Evolutionary conservation across 2,797 vertebrate genomes (phyloP), one percentile per base, ranked within the genome.

Genomic region (Bucorvus abyssinicus): DNA sequence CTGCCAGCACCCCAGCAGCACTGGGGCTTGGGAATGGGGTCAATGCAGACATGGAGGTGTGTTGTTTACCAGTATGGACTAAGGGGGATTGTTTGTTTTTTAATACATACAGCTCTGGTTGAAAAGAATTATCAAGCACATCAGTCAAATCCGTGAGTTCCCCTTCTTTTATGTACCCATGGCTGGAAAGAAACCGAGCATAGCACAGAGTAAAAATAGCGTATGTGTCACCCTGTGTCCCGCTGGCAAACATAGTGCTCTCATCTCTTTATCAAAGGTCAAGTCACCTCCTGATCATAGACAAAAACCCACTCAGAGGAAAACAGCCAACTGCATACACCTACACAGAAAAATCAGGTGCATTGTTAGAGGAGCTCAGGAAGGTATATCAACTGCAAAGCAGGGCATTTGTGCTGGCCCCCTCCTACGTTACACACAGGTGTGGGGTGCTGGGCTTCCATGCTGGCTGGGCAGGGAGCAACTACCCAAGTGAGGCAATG

Each of bases 211-310:
- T 84, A 87, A 92, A 90, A 93, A 79, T 61, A 88, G 52, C 3
- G 0, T 59, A 16, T 79, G 63, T 87, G 77, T 89, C 90, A 90
- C 75, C 36, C 45, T 63, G 67, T 16, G 36, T 34, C 60, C 77
- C 0, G 0, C 83, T 76, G 70, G 84, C 63, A 95, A 94, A 68
- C 56, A 64, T 52, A 76, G 53, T 0, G 0, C 56, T 87, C 60
- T 34, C 59, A 80, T 60, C n/a, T 70, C 84, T 76, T 83, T 88
- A 84, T 61, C 78, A 91, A 93, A 95, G 93, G 90, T 94, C 89
- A 94, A 52, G 52, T 74, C 56, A 77, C 60, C n/a, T 63, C 45
- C 65, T 47, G 36, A 56, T 81, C 45, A 8, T 2, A 18, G 26
- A 70, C 6, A 9, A 87, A 93, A 93, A 45, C 56, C 49, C 2